These are phyloP conservation scores for Epizoanthus scotinus DNA, from an alignment of 92 coral and sea anemone species.

Conservation along the genomic window DNA sequence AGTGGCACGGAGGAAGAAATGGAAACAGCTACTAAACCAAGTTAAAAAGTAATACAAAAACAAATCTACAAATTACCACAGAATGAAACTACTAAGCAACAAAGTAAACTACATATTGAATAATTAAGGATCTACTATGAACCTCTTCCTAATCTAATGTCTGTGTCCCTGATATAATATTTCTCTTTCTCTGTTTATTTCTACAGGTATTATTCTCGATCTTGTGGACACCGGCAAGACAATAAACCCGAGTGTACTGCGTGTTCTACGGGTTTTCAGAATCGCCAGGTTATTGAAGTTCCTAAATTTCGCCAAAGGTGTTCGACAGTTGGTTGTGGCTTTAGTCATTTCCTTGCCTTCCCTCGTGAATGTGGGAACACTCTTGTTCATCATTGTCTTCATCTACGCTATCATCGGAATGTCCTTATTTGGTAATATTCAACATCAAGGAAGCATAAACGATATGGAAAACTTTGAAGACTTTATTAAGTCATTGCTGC, in stretches of 20 bases:
- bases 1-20: too few species aligned
- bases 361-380: slow-evolving; percentile 84
- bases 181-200: neutral
- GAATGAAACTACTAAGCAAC: too few species aligned
- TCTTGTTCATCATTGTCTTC: slow-evolving; percentile 81
- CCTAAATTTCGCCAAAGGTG: slow-evolving; percentile 91
- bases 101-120: too few species aligned
- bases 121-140: too few species aligned
- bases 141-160: neutral
- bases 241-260: slow-evolving; percentile 85
- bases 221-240: slow-evolving; percentile 58
- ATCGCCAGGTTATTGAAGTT: slow-evolving; percentile 88
- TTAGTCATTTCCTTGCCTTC: slow-evolving; percentile 90
- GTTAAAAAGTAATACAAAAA: too few species aligned
- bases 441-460: slow-evolving; percentile 79
- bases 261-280: slow-evolving; percentile 92
- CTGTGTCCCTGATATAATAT: too few species aligned
- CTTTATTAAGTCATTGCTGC: slow-evolving; percentile 77
- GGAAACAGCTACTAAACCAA: too few species aligned
- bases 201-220: slow-evolving; percentile 73
- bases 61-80: too few species aligned
- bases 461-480: slow-evolving; percentile 92
- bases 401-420: slow-evolving; percentile 95
- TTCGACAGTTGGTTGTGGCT: slow-evolving; percentile 88
- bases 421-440: slow-evolving; percentile 88